These are phyloP conservation scores for Sebastes hubbsi DNA, from an alignment of 2,797 vertebrate genomes.

Conservation along the genomic window DNA sequence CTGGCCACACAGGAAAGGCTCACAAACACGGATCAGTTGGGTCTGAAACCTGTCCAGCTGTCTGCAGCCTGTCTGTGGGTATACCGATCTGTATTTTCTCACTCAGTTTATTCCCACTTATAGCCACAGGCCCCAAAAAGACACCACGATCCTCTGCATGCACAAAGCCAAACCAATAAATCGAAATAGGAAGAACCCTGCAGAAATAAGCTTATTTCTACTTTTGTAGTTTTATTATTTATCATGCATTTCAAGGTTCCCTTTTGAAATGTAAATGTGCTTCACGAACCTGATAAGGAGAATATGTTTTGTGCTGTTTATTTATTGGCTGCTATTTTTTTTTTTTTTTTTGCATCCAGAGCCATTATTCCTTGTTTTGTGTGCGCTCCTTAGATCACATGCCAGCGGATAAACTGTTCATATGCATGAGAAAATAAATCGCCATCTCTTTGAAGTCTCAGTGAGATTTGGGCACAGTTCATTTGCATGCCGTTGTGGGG, in stretches of 20 bases:
- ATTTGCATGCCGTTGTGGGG: slow-evolving; percentile 53
- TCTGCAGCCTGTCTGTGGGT: slow-evolving; percentile 17
- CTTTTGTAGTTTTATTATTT: not conserved
- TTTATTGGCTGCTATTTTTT: slow-evolving; percentile 7
- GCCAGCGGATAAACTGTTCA: slow-evolving; percentile 63
- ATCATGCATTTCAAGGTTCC: not conserved
- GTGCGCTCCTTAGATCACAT: slow-evolving; percentile 50
- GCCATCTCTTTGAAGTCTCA: slow-evolving; percentile 66
- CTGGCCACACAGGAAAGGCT: slow-evolving; percentile 15
- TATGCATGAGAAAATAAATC: slow-evolving; percentile 56
- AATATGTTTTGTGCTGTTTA: slow-evolving; percentile 22
- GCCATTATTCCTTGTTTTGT: slow-evolving; percentile 33
- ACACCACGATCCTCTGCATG: not conserved
- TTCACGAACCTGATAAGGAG: not conserved
- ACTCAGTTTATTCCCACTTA: not conserved
- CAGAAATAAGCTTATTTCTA: not conserved
- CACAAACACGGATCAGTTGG: slow-evolving; percentile 18
- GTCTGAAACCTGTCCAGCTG: slow-evolving; percentile 30
- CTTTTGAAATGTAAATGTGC: slow-evolving; percentile 2
- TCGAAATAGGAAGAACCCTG: not conserved
- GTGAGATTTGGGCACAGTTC: slow-evolving; percentile 49
- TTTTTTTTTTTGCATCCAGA: not conserved
- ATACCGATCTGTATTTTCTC: slow-evolving; percentile 16
- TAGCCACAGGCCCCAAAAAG: slow-evolving; percentile 9
- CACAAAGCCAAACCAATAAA: not conserved